These are phyloP conservation scores for Nanorana parkeri DNA, from an alignment of 2,113 vertebrate genomes.

Conservation along the genomic window DNA sequence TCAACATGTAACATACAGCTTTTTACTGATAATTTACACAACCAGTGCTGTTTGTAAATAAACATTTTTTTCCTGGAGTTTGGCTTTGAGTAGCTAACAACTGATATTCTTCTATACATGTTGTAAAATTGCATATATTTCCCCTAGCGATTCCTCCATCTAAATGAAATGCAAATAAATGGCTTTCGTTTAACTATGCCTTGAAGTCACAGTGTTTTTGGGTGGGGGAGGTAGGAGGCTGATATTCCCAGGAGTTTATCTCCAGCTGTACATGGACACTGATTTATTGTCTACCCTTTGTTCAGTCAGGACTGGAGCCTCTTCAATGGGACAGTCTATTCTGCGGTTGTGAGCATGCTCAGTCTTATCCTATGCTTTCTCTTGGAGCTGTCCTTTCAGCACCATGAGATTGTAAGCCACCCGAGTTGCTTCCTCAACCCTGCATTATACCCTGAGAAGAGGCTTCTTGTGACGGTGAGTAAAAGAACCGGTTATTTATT, in stretches of 20 bases:
- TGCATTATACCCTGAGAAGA: background rate
- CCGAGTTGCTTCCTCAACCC: background rate
- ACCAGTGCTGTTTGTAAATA: no score
- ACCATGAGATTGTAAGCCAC: slow-evolving; percentile 55
- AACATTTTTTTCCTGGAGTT: no score
- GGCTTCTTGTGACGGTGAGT: slow-evolving; percentile 40
- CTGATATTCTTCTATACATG: no score
- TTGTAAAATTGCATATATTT: no score
- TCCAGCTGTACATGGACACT: slow-evolving; percentile 6
- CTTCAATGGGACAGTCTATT: slow-evolving; percentile 37
- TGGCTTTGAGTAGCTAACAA: no score
- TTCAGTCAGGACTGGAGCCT: slow-evolving; percentile 45
- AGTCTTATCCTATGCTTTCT: background rate
- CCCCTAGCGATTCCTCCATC: no score
- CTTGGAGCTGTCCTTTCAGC: slow-evolving; percentile 68
- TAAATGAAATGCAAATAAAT: no score
- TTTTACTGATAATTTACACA: no score
- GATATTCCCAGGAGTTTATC: background rate
- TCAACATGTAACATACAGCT: no score
- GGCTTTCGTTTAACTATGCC: no score
- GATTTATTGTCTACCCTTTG: slow-evolving; percentile 42
- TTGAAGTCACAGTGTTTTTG: no score
- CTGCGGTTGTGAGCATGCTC: slow-evolving; percentile 58
- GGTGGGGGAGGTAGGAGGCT: no score
- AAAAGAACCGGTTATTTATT: background rate